phyloP scores from a whole-genome alignment of 2,113 vertebrate species.

The Patagioenas fasciata region DNA sequence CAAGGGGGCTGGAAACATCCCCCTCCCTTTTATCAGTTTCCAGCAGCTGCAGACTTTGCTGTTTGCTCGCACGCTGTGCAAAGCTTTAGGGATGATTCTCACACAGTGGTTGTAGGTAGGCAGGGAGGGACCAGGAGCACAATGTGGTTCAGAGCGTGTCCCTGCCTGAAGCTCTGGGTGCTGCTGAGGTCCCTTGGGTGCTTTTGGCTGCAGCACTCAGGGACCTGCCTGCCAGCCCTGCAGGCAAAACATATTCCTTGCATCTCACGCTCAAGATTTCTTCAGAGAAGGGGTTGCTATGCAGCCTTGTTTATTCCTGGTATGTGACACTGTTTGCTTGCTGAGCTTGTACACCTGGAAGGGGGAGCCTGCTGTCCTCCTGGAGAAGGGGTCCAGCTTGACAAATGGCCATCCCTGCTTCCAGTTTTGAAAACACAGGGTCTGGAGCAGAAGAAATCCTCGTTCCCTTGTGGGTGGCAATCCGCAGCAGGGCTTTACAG shows the following conservation, averaged over 20 bases:
- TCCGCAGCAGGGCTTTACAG: too few relatives aligned
- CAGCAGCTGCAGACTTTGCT: not conserved
- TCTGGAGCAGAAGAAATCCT: not conserved
- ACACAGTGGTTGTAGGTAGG: fast-evolving
- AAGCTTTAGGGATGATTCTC: not conserved
- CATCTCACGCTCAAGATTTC: not conserved
- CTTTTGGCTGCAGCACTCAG: not conserved
- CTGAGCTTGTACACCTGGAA: not conserved
- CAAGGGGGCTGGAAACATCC: not conserved
- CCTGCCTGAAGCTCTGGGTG: not conserved
- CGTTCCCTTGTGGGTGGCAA: not conserved
- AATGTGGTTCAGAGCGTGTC: not conserved
- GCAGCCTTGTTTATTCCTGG: conserved; percentile 74
- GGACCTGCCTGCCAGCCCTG: not conserved
- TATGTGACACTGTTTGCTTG: conserved; percentile 19
- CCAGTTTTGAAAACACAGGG: not conserved
- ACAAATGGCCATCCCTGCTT: not conserved
- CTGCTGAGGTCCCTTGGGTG: not conserved
- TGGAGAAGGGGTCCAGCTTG: not conserved
- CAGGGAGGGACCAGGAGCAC: fast-evolving
- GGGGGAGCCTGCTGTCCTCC: not conserved
- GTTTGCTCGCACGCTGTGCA: fast-evolving
- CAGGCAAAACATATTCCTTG: not conserved
- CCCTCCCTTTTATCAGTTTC: not conserved
- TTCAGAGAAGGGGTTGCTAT: conserved; percentile 66